phyloP scores from a whole-genome alignment of 2,888 invertebrate genomes.

The Ophion costatus region DNA sequence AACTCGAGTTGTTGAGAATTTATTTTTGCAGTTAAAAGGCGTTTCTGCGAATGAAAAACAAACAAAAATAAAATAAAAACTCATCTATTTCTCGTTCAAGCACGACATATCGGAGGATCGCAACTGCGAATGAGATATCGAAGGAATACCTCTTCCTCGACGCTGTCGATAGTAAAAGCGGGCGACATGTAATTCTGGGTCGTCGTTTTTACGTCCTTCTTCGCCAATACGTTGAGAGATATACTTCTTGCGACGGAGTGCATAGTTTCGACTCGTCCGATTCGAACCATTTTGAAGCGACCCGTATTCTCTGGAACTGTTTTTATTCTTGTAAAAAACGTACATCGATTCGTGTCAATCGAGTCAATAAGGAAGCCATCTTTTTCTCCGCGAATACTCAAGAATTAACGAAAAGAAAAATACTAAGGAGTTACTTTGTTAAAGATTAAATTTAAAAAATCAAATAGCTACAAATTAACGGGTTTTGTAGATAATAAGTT shows the following conservation, averaged over 20 bases:
- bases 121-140: not conserved
- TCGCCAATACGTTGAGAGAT: conserved; percentile 86
- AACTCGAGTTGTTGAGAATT: conserved; percentile 68
- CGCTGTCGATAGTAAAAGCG: conserved; percentile 66
- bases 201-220: conserved; percentile 80
- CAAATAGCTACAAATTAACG: no score
- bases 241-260: conserved; percentile 85
- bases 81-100: not conserved
- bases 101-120: not conserved
- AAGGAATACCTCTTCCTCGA: conserved; percentile 72
- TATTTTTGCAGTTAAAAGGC: conserved; percentile 70
- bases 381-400: no score
- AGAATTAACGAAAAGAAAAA: no score
- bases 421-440: no score
- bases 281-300: conserved; percentile 87
- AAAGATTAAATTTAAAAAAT: no score
- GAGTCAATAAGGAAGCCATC: no score
- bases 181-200: conserved; percentile 54
- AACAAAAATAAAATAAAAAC: not conserved
- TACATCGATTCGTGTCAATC: no score
- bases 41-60: conserved; percentile 62
- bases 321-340: not conserved
- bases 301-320: conserved; percentile 77
- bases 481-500: no score
- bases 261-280: conserved; percentile 87